Evolutionary conservation across 1,140 invertebrate species (phyloP).

Genomic region (Steinernema khuongi): DNA sequence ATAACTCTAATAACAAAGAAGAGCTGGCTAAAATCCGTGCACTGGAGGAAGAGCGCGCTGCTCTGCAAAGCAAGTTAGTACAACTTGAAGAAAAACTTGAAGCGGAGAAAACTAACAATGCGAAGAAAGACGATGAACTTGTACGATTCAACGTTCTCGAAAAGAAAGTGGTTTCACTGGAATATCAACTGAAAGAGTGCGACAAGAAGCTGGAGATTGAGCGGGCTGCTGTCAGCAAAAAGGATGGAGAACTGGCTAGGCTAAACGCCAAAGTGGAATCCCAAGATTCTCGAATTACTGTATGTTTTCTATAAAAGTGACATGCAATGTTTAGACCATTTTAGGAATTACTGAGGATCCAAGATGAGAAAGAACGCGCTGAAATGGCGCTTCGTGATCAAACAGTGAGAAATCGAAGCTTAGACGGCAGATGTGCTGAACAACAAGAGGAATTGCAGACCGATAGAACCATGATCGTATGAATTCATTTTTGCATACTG

Average conservation of each 20-base stretch:
- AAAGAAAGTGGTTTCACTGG: slow-evolving; percentile 6
- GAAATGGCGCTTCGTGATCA: slow-evolving; percentile 6
- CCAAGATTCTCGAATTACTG: too few relatives aligned
- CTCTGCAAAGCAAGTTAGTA: too few relatives aligned
- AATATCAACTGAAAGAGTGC: neutral
- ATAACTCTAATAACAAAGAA: too few relatives aligned
- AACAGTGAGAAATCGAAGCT: neutral
- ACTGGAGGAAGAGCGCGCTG: slow-evolving; percentile 17
- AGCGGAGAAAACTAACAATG: neutral
- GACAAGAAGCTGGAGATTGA: slow-evolving; percentile 16
- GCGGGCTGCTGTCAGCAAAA: neutral
- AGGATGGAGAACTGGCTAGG: neutral
- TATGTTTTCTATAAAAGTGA: too few relatives aligned
- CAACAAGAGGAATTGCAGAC: slow-evolving; percentile 34
- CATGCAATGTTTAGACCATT: too few relatives aligned
- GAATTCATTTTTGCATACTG: slow-evolving; percentile 18
- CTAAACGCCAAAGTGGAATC: too few relatives aligned
- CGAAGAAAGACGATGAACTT: neutral
- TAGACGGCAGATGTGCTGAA: neutral
- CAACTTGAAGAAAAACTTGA: slow-evolving; percentile 20
- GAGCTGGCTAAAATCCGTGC: slow-evolving; percentile 1
- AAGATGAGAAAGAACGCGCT: slow-evolving; percentile 7
- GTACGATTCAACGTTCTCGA: neutral
- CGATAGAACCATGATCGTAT: slow-evolving; percentile 16
- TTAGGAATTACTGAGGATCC: slow-evolving; percentile 20